Percentiles rank a stretch among this genome's conserved stretches.
Conservation (phyloP, 2,888 invertebrate species). For the Tuta absoluta region DNA sequence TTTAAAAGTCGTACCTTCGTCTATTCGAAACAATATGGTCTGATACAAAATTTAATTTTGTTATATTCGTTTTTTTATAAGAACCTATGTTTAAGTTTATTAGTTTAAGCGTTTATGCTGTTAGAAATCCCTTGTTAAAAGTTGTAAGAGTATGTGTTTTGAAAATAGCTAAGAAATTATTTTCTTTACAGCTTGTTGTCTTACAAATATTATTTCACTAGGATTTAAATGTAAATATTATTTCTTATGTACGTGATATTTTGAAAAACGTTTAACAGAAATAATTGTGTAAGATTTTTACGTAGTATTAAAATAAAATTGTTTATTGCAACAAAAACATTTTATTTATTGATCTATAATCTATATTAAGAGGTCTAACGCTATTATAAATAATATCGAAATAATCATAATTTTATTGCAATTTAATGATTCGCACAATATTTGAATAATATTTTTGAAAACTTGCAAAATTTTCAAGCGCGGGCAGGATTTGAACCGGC, state of each 20-base stretch:
- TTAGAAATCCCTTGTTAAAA: too few species aligned
- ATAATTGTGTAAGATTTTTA: background rate
- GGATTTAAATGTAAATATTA: background rate
- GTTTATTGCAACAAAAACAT: background rate
- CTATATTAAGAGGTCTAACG: too few species aligned
- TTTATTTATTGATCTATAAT: conserved; percentile 2
- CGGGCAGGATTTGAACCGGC: too few species aligned
- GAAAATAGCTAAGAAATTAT: background rate
- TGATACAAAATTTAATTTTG: conserved; percentile 3
- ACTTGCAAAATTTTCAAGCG: too few species aligned
- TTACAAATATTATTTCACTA: background rate
- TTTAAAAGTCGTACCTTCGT: background rate
- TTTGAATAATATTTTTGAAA: too few species aligned
- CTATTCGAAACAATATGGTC: background rate
- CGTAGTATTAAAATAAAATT: background rate
- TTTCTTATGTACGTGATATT: background rate
- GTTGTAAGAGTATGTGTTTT: too few species aligned
- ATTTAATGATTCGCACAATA: too few species aligned
- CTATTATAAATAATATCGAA: too few species aligned
- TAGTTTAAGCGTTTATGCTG: background rate
- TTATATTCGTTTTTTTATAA: background rate
- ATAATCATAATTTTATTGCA: too few species aligned
- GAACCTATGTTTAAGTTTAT: too few species aligned
- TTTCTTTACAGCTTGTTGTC: background rate
- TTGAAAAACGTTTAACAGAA: background rate